A percentile compares a stretch with the other conserved stretches of the same genome.
Conservation (phyloP, 2,113 vertebrate species). For the Urocynchramus pylzowi region DNA sequence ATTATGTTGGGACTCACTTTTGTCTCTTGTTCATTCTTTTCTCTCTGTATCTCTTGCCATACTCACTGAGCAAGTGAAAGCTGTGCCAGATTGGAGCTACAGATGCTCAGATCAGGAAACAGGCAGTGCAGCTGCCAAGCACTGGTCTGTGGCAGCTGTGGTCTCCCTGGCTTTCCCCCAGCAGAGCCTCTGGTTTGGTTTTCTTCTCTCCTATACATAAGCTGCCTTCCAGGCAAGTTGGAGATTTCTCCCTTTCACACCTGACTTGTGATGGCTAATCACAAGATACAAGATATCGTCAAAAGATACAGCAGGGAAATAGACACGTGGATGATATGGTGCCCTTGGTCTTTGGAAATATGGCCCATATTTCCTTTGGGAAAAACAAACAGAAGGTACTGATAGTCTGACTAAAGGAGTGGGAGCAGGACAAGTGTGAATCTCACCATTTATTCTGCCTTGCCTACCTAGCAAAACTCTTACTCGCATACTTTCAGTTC, state of each 20-base stretch:
- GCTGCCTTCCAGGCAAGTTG: background rate
- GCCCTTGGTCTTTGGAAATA: background rate
- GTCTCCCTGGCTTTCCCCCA: background rate
- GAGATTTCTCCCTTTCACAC: background rate
- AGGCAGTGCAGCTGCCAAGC: background rate
- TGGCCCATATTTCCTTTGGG: background rate
- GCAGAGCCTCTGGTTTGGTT: background rate
- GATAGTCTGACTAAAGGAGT: background rate
- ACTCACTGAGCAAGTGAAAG: background rate
- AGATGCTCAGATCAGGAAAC: accelerated
- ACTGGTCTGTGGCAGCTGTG: background rate
- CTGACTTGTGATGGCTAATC: background rate
- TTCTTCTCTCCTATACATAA: background rate
- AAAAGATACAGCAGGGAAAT: background rate
- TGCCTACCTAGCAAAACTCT: background rate
- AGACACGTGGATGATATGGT: background rate
- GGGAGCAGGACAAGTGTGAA: background rate
- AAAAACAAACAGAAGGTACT: background rate
- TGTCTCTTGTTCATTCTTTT: background rate
- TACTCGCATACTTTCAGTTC: background rate
- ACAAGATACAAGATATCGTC: background rate
- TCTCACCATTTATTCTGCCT: background rate
- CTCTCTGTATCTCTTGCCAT: background rate
- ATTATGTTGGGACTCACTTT: background rate
- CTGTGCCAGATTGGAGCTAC: background rate